These are phyloP conservation scores for Reticulitermes speratus DNA, from an alignment of 1,140 invertebrate species.

Conservation along the genomic window DNA sequence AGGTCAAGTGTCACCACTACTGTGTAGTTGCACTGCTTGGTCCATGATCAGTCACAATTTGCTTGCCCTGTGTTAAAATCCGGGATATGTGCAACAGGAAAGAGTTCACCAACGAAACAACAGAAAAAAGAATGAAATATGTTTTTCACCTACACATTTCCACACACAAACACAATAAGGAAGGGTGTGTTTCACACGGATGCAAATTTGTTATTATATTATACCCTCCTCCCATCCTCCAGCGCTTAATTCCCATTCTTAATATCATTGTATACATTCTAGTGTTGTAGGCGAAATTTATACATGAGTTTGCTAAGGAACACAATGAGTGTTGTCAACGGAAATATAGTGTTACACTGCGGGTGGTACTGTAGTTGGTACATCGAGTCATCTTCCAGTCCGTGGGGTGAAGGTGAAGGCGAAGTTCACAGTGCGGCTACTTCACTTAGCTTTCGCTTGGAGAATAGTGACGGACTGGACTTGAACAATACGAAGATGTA, in stretches of 20 bases:
- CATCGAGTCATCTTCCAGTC: background rate
- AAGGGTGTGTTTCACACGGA: background rate
- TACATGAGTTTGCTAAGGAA: background rate
- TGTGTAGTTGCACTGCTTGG: background rate
- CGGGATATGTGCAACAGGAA: background rate
- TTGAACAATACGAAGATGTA: background rate
- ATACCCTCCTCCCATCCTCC: background rate
- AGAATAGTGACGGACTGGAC: background rate
- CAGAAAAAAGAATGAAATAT: background rate
- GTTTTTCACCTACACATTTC: background rate
- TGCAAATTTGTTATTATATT: slow-evolving; percentile 20
- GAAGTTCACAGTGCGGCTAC: background rate
- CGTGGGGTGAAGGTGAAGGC: no score
- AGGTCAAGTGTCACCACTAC: background rate
- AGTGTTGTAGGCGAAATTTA: background rate
- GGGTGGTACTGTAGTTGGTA: background rate
- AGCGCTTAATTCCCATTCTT: background rate
- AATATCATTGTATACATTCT: slow-evolving; percentile 17
- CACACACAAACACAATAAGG: slow-evolving; percentile 2
- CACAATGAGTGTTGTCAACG: background rate
- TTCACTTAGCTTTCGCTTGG: background rate
- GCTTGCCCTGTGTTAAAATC: background rate
- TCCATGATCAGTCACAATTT: background rate
- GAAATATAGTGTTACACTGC: background rate
- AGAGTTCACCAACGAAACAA: background rate